A percentile compares a stretch with the other conserved stretches of the same genome.
These are phyloP conservation scores for Leptodactylus fuscus DNA, from an alignment of 2,113 vertebrate species.

Conservation along the genomic window DNA sequence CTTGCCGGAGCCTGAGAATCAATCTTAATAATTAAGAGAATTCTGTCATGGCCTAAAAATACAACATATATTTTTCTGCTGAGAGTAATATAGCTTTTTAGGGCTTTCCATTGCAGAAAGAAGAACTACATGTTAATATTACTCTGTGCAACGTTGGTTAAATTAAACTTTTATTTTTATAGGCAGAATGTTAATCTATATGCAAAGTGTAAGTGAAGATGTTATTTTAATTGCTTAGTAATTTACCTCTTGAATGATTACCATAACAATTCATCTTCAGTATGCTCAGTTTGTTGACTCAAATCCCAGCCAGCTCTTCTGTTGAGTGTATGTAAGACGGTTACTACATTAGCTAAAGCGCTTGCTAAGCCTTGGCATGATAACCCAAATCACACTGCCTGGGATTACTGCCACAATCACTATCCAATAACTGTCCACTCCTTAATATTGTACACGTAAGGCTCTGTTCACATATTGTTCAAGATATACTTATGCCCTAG, in stretches of 20 bases:
- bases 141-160: neutral
- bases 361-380: neutral
- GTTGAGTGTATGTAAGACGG: neutral
- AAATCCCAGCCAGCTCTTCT: neutral
- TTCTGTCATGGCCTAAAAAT: slow-evolving; percentile 10
- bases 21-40: slow-evolving; percentile 40
- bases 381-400: neutral
- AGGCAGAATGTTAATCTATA: slow-evolving; percentile 19
- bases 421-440: neutral
- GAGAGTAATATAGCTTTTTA: neutral
- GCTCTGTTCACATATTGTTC: neutral
- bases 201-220: slow-evolving; percentile 32
- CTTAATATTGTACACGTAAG: neutral
- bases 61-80: slow-evolving; percentile 24
- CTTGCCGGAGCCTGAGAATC: neutral
- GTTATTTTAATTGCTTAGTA: slow-evolving; percentile 23
- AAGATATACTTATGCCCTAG: neutral
- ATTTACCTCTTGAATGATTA: slow-evolving; percentile 35
- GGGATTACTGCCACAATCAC: neutral
- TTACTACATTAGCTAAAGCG: neutral
- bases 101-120: neutral
- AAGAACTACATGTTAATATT: neutral
- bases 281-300: neutral
- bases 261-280: slow-evolving; percentile 13
- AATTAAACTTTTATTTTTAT: slow-evolving; percentile 41